Percentiles rank a stretch among this genome's conserved stretches.
Evolutionary conservation across 2,113 vertebrate species (phyloP).

Genomic region (Toxotes chatareus): DNA sequence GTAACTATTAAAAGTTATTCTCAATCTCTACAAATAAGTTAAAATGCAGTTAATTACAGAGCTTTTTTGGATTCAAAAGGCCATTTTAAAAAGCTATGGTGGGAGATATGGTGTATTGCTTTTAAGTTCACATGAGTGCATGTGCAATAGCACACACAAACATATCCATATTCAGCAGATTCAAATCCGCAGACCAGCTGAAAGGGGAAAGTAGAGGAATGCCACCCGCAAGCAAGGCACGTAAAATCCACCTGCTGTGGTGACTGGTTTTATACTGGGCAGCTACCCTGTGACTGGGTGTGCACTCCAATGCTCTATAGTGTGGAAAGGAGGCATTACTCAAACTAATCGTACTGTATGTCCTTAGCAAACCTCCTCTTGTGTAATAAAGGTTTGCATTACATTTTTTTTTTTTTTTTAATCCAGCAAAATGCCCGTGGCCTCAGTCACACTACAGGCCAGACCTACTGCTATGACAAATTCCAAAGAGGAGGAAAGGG

Average conservation of each 20-base stretch:
- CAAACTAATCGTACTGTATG: constrained; percentile 14
- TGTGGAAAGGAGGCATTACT: constrained; percentile 18
- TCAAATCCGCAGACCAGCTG: not conserved
- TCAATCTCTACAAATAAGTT: not conserved
- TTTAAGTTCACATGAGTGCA: not conserved
- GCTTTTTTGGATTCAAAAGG: not conserved
- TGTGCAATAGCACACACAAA: not conserved
- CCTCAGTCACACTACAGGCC: constrained; percentile 34
- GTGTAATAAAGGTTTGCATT: constrained; percentile 34
- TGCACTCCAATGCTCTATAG: not conserved
- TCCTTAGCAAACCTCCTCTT: constrained; percentile 33
- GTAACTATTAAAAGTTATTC: not conserved
- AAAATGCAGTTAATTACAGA: not conserved
- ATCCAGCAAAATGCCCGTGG: constrained; percentile 38
- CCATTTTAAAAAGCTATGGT: not conserved
- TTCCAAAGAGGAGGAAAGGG: constrained; percentile 43
- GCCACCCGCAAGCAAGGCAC: constrained; percentile 2
- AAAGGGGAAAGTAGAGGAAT: not conserved
- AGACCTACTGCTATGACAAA: constrained; percentile 37
- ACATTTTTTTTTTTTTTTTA: constrained; percentile 12
- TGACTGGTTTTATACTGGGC: not conserved
- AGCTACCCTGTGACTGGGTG: not conserved
- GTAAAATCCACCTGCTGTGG: constrained; percentile 7
- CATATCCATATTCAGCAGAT: not conserved
- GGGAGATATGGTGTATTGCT: not conserved